phyloP scores from a whole-genome alignment of 1,140 invertebrate species.

The Lasioglossum albipes region DNA sequence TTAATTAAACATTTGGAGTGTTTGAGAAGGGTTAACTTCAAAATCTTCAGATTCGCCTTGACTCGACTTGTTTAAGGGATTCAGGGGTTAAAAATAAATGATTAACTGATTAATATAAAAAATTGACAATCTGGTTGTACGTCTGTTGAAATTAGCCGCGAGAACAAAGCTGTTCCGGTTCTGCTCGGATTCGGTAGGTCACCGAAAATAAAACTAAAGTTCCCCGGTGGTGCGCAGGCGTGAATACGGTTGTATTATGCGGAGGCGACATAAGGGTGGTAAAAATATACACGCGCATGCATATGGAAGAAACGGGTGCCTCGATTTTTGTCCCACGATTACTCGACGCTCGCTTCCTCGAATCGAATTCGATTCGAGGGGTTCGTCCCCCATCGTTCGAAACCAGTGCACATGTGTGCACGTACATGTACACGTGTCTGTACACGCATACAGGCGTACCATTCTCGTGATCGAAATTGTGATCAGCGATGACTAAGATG shows the following conservation, averaged over 20 bases:
- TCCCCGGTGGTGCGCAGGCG: conserved; percentile 23
- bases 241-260: conserved; percentile 23
- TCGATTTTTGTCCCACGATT: conserved; percentile 52
- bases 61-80: too few relatives aligned
- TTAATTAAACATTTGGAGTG: too few relatives aligned
- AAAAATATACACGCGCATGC: conserved; percentile 43
- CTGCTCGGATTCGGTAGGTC: conserved; percentile 17
- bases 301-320: conserved; percentile 38
- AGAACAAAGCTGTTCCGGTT: conserved; percentile 25
- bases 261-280: conserved; percentile 46
- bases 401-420: background rate
- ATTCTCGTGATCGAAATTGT: conserved; percentile 47
- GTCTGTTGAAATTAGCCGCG: conserved; percentile 32
- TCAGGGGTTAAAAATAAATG: too few relatives aligned
- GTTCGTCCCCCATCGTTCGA: conserved; percentile 35
- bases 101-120: too few relatives aligned
- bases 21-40: too few relatives aligned
- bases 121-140: too few relatives aligned
- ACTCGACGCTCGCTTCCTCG: conserved; percentile 35
- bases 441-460: background rate
- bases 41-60: too few relatives aligned
- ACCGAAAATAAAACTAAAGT: conserved; percentile 51
- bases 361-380: conserved; percentile 34
- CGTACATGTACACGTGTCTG: background rate
- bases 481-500: conserved; percentile 49